These are phyloP conservation scores for Phasianus colchicus DNA, from an alignment of 2,113 vertebrate species.

Conservation along the genomic window DNA sequence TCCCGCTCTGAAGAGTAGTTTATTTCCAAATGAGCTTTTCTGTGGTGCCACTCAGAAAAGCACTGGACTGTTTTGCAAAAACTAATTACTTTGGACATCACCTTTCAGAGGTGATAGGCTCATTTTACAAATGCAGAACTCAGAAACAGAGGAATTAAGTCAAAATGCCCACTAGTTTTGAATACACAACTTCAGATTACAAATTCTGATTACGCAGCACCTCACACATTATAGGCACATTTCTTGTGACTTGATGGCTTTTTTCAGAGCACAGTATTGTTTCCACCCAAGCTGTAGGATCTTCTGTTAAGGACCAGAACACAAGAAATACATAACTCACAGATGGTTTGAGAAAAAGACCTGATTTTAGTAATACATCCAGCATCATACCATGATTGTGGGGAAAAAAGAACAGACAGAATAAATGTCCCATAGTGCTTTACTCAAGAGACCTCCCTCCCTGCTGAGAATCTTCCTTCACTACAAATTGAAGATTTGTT, in stretches of 20 bases:
- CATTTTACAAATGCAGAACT: constrained; percentile 17
- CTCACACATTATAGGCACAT: background rate
- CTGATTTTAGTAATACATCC: background rate
- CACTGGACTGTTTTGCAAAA: constrained; percentile 18
- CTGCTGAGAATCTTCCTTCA: rapidly evolving
- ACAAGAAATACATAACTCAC: background rate
- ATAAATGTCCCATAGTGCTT: background rate
- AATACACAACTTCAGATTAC: background rate
- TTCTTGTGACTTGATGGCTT: background rate
- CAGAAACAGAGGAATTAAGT: constrained; percentile 4
- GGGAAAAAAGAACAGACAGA: background rate
- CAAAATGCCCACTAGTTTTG: background rate
- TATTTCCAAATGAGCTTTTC: constrained; percentile 12
- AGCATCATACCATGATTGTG: background rate
- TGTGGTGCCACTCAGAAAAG: constrained; percentile 10
- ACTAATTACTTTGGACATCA: constrained; percentile 34
- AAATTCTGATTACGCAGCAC: background rate
- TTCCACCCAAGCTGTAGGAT: background rate
- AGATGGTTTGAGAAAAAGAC: background rate
- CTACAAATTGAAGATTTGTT: background rate
- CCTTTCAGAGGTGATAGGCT: background rate
- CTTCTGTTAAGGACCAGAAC: background rate
- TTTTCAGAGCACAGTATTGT: background rate
- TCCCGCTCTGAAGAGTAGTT: background rate
- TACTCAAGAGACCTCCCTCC: background rate